These are phyloP conservation scores for Eretmochelys imbricata DNA, from an alignment of 2,113 vertebrate genomes.

Conservation along the genomic window DNA sequence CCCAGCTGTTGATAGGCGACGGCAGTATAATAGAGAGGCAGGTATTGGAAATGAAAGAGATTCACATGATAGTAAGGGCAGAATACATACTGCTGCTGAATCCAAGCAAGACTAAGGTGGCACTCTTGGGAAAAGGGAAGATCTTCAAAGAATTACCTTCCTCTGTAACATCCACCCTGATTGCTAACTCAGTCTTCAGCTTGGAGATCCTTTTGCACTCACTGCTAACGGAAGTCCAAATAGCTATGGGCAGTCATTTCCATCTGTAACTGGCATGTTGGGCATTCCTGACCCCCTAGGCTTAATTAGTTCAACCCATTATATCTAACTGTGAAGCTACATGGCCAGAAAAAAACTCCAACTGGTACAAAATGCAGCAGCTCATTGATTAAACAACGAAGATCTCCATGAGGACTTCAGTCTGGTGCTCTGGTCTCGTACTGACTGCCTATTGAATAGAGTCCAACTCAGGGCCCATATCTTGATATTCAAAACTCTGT, in stretches of 20 bases:
- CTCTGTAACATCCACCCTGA: neutral
- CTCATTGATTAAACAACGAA: neutral
- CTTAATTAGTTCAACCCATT: neutral
- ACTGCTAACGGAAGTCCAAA: neutral
- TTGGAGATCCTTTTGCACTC: neutral
- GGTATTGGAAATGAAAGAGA: neutral
- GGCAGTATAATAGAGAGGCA: neutral
- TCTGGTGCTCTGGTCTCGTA: constrained; percentile 3
- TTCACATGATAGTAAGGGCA: neutral
- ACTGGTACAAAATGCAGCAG: constrained; percentile 37
- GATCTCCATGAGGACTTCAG: neutral
- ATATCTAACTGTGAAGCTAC: neutral
- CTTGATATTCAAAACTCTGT: neutral
- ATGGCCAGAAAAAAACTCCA: constrained; percentile 13
- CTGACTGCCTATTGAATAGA: neutral
- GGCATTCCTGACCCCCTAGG: neutral
- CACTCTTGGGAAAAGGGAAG: neutral
- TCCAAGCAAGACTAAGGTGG: neutral
- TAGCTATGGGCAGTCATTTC: neutral
- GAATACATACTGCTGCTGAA: neutral
- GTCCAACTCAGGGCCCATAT: neutral
- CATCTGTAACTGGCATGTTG: neutral
- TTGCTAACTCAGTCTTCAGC: rapidly evolving
- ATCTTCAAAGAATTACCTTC: neutral
- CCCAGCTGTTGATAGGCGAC: neutral